Conservation (phyloP, 2,113 vertebrate genomes). For the Pholis gunnellus region DNA sequence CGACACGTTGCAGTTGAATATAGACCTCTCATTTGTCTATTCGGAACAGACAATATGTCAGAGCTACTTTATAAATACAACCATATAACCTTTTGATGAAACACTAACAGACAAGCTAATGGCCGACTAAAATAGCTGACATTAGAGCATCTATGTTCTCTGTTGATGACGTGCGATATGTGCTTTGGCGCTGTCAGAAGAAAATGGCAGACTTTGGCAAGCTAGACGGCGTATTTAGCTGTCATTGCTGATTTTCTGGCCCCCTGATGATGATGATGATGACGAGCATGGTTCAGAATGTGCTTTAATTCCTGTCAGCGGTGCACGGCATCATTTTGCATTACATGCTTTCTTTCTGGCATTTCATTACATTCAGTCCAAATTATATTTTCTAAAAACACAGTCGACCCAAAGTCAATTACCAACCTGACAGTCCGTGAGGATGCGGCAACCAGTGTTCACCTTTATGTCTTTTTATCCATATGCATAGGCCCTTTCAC, state of each 20-base stretch:
- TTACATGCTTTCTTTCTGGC: constrained; percentile 62
- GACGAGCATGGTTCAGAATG: constrained; percentile 56
- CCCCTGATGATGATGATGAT: constrained; percentile 68
- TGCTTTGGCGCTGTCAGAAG: constrained; percentile 56
- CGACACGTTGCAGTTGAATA: constrained; percentile 31
- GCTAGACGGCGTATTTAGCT: constrained; percentile 60
- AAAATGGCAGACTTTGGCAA: constrained; percentile 71
- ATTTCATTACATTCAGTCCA: constrained; percentile 44
- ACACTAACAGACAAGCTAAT: constrained; percentile 56
- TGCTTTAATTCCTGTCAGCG: constrained; percentile 49
- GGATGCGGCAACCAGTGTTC: constrained; percentile 30
- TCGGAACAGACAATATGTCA: constrained; percentile 40
- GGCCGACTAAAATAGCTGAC: constrained; percentile 61
- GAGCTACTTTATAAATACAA: constrained; percentile 59
- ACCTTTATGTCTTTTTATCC: constrained; percentile 46
- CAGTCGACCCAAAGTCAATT: constrained; percentile 51
- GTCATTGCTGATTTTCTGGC: constrained; percentile 74
- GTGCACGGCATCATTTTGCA: constrained; percentile 43
- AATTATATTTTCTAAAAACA: constrained; percentile 56
- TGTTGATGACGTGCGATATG: constrained; percentile 44
- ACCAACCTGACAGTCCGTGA: constrained; percentile 41
- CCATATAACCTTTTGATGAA: constrained; percentile 46
- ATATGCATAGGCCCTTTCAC: neutral
- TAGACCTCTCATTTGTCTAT: constrained; percentile 33
- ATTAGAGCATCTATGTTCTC: constrained; percentile 52